Base-by-base conservation (phyloP, 2,888 invertebrate species). In the Ctenicera cuprea region DNA sequence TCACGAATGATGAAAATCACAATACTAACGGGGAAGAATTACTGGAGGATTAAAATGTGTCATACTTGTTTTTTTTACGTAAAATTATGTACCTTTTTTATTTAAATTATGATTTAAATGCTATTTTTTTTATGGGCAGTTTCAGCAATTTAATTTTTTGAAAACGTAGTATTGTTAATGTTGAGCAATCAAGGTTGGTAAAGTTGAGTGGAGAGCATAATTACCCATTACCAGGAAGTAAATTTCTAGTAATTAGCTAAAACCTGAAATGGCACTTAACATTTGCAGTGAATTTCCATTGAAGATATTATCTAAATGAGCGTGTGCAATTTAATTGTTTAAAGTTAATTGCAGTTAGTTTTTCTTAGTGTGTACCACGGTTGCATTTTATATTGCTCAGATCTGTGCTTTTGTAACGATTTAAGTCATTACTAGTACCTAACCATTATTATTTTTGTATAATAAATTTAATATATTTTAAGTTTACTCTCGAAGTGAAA, bases 41-140 rank as follows among this genome's bases (percentile, higher is more conserved):
- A 61, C 77, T 83, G 68, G 82, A 82, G 70, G 84, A 84, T 76
- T 83, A 78, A 79, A 67, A 69, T 68, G 71, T 73, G 65, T 74
- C 45, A 64, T 65, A 71, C n/a, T 54, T 16, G 1, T 52, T 14
- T 54, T 18, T 43, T 22, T 43, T 62, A 62, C 37, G n/a, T 22
- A 9, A 33, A 43, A 22, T 43, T 63, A 16, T 48, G 20, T 45
- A 63, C 26, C 30, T 30, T 45, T 33, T 45, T 26, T 16, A 33
- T 30, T 45, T 45, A 43, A 43, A 63, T 63, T 43, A 3, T n/a
- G 7, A 54, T 20, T n/a, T 18, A 14, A 3, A 5, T 22, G 12
- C 22, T 12, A 16, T 20, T 37, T 2, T 57, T 57, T 57, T 57
- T n/a, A 33, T 14, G 14, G 18, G 45, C 8, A 4, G 18, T 45